Evolutionary conservation across 2,113 vertebrate genomes (phyloP).

Genomic region (Scartelaos histophorus): DNA sequence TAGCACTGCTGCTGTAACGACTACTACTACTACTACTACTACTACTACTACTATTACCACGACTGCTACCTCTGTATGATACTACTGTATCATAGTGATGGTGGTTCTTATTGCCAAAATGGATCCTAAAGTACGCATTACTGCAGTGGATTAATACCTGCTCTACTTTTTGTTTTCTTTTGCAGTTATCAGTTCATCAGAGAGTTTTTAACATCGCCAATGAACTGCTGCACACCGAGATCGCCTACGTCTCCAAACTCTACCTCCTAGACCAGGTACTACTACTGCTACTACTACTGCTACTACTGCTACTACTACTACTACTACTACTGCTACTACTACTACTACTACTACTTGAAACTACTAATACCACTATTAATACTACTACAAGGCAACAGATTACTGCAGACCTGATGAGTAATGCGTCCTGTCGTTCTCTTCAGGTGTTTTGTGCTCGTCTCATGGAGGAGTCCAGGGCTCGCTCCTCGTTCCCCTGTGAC

Average conservation of each 20-base stretch:
- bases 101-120: no score
- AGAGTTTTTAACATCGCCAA: slow-evolving; percentile 91
- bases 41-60: no score
- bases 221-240: slow-evolving; percentile 89
- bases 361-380: neutral
- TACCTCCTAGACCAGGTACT: slow-evolving; percentile 86
- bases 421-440: neutral
- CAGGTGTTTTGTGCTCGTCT: slow-evolving; percentile 87
- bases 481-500: slow-evolving; percentile 85
- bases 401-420: neutral
- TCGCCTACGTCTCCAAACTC: slow-evolving; percentile 86
- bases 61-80: neutral
- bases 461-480: slow-evolving; percentile 85
- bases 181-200: slow-evolving; percentile 84
- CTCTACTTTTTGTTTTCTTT: neutral
- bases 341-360: no score
- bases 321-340: neutral
- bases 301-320: neutral
- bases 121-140: no score
- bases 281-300: neutral
- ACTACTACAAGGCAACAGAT: neutral
- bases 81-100: no score
- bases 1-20: no score
- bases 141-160: no score
- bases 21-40: no score